A percentile compares a stretch with the other conserved stretches of the same genome.
Evolutionary conservation across 2,797 vertebrate genomes (phyloP).

Genomic region (Huso huso): DNA sequence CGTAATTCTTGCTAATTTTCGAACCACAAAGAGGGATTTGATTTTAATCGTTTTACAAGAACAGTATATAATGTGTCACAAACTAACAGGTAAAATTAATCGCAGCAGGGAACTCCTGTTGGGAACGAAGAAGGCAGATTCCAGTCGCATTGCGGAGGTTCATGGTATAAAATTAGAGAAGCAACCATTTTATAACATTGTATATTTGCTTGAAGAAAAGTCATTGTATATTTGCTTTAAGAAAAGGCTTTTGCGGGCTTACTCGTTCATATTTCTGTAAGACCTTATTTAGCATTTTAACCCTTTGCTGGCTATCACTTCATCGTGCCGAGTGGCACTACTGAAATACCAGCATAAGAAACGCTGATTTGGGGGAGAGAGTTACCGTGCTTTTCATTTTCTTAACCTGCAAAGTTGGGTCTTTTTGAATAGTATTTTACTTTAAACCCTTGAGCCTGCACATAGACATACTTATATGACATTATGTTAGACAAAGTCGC

Average conservation of each 20-base stretch:
- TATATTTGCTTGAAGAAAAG: too few species aligned
- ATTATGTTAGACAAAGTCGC: too few species aligned
- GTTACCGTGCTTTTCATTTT: constrained; percentile 19
- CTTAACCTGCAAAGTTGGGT: constrained; percentile 10
- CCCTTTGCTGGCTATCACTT: constrained; percentile 2
- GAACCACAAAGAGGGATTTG: constrained; percentile 22
- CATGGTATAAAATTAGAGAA: constrained; percentile 44
- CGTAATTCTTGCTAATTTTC: constrained; percentile 22
- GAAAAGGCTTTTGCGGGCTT: constrained; percentile 3
- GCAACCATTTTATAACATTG: constrained; percentile 54
- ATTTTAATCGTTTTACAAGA: constrained; percentile 24
- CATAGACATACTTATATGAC: too few species aligned
- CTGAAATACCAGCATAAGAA: too few species aligned
- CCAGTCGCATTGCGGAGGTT: constrained; percentile 68
- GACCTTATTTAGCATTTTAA: constrained; percentile 24
- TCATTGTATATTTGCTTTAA: too few species aligned
- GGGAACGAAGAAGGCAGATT: constrained; percentile 26
- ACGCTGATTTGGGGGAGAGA: too few species aligned
- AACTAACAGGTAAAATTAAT: constrained; percentile 7
- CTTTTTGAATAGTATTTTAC: neutral
- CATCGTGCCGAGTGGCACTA: constrained; percentile 11
- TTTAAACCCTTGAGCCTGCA: too few species aligned
- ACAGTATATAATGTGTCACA: constrained; percentile 12
- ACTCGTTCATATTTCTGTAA: constrained; percentile 20
- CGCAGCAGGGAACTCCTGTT: constrained; percentile 12